A percentile compares a stretch with the other conserved stretches of the same genome.
phyloP scores from a whole-genome alignment of 2,888 invertebrate genomes.

The Beris chalybata region DNA sequence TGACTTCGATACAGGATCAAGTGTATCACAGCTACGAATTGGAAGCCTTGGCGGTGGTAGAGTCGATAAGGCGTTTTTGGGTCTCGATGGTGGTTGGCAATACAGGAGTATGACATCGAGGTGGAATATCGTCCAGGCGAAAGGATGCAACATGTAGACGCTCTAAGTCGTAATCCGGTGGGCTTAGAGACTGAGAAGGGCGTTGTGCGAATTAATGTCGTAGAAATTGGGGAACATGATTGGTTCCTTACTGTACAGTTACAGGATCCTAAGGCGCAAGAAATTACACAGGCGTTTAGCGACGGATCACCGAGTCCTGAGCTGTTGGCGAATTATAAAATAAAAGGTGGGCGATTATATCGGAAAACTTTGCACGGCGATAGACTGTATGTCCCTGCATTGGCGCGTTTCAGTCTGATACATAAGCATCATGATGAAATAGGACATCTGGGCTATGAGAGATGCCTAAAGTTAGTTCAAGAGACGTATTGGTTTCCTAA shows the following conservation, averaged over 20 bases:
- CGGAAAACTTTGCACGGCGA: too few species aligned
- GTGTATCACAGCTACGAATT: constrained; percentile 1
- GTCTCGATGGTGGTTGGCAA: too few species aligned
- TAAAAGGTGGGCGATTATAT: too few species aligned
- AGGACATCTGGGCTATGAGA: constrained; percentile 1
- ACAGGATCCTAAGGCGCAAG: constrained; percentile 9
- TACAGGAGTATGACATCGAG: neutral
- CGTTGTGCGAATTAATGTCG: too few species aligned
- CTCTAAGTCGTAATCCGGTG: constrained; percentile 1
- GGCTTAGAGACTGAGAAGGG: too few species aligned
- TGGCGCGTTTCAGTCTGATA: neutral
- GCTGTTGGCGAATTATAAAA: too few species aligned
- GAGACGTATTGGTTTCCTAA: constrained; percentile 19
- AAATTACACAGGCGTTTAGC: neutral
- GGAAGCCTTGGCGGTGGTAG: constrained; percentile 1
- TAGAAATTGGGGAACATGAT: too few species aligned
- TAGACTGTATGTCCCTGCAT: neutral
- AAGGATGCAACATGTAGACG: constrained; percentile 4
- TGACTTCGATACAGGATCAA: neutral
- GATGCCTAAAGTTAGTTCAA: too few species aligned
- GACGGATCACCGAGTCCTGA: neutral
- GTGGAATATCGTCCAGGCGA: constrained; percentile 6
- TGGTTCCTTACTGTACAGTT: constrained; percentile 11
- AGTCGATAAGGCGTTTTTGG: too few species aligned
- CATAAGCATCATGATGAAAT: constrained; percentile 2